phyloP scores from a whole-genome alignment of 2,888 invertebrate species.

The Drosophila helvetica region DNA sequence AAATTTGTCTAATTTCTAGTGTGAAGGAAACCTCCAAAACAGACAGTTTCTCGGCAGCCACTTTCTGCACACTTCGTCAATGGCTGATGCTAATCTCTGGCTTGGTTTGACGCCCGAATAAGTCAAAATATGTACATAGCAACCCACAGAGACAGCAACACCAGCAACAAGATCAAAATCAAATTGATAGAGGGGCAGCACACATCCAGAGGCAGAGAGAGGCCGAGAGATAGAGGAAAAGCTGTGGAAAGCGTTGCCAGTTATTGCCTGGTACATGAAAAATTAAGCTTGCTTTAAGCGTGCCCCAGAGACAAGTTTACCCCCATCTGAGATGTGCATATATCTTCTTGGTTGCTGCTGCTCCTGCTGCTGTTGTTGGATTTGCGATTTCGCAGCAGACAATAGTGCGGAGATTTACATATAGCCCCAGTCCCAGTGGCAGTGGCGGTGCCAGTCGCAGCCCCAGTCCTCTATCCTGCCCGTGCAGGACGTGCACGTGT shows the following conservation, averaged over 20 bases:
- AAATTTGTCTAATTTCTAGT: background rate
- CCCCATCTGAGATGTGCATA: conserved; percentile 27
- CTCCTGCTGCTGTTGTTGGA: conserved; percentile 24
- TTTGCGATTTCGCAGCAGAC: conserved; percentile 48
- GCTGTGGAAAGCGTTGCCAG: conserved; percentile 26
- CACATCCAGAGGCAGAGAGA: background rate
- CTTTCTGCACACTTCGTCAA: conserved; percentile 2
- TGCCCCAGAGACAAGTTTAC: conserved; percentile 54
- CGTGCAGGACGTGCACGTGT: conserved; percentile 47
- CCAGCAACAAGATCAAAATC: conserved; percentile 24
- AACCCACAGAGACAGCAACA: conserved; percentile 18
- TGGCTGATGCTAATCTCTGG: conserved; percentile 42
- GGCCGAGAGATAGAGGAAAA: background rate
- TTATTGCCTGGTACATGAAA: conserved; percentile 65
- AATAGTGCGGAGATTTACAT: conserved; percentile 67
- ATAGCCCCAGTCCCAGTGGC: conserved; percentile 2
- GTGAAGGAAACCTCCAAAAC: background rate
- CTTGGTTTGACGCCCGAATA: conserved; percentile 40
- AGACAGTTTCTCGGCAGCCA: background rate
- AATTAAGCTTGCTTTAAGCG: conserved; percentile 69
- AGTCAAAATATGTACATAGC: conserved; percentile 45
- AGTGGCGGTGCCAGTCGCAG: background rate
- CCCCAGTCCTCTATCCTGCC: conserved; percentile 3
- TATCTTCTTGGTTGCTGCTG: conserved; percentile 16
- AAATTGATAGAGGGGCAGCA: conserved; percentile 34